These are phyloP conservation scores for Villa cingulata DNA, from an alignment of 2,888 invertebrate genomes.

Conservation along the genomic window DNA sequence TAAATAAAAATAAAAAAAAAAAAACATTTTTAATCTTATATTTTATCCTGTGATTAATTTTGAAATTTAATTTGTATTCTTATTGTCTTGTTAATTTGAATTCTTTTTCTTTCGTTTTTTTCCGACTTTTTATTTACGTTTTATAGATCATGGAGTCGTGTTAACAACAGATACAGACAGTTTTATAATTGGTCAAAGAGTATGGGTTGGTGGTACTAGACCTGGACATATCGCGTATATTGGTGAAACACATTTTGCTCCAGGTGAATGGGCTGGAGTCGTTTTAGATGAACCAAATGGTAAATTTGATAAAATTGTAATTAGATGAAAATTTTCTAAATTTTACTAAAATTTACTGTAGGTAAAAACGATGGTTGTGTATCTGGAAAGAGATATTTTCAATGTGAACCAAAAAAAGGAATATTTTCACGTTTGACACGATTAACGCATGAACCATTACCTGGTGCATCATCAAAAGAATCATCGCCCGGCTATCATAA, in stretches of 20 bases:
- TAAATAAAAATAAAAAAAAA: too few relatives aligned
- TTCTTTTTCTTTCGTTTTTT: too few relatives aligned
- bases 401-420: conserved; percentile 84
- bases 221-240: conserved; percentile 80
- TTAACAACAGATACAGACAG: conserved; percentile 88
- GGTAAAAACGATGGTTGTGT: conserved; percentile 97
- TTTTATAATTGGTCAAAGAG: conserved; percentile 88
- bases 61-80: too few relatives aligned
- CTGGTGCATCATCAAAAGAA: conserved; percentile 37
- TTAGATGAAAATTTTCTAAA: too few relatives aligned
- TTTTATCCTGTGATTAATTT: not conserved
- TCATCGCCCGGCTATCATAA: conserved; percentile 12
- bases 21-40: too few relatives aligned
- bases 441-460: conserved; percentile 58
- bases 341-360: conserved; percentile 32
- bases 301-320: too few relatives aligned
- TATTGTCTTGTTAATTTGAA: too few relatives aligned
- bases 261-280: conserved; percentile 96
- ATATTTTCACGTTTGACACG: conserved; percentile 84
- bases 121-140: conserved; percentile 23
- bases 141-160: conserved; percentile 57
- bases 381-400: conserved; percentile 82
- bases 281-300: conserved; percentile 91
- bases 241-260: conserved; percentile 88
- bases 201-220: conserved; percentile 87